A percentile compares a stretch with the other conserved stretches of the same genome.
Evolutionary conservation across 2,113 vertebrate species (phyloP).

Genomic region (Alligator sinensis): DNA sequence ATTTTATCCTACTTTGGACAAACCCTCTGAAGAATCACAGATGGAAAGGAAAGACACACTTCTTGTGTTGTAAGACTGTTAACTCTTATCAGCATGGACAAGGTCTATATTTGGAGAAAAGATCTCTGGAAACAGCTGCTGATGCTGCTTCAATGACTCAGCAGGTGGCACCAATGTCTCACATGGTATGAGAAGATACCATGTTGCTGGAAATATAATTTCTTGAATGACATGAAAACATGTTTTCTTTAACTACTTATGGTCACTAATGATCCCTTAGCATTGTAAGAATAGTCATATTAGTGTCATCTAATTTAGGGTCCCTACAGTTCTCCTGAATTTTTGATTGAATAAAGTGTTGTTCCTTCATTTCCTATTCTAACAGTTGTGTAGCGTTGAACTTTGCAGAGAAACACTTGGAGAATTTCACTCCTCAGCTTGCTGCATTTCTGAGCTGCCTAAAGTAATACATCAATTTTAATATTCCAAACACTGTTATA

Average conservation of each 20-base stretch:
- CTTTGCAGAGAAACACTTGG: not conserved
- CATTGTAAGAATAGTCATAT: not conserved
- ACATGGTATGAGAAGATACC: not conserved
- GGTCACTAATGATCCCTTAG: not conserved
- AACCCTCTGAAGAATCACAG: not conserved
- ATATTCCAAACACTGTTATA: not conserved
- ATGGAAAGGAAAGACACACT: not conserved
- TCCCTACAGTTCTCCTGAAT: not conserved
- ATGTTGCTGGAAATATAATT: not conserved
- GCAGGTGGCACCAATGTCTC: not conserved
- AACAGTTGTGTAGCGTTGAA: not conserved
- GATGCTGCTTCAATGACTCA: not conserved
- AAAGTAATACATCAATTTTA: not conserved
- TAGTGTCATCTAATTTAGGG: not conserved
- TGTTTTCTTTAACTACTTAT: not conserved
- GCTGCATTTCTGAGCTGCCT: not conserved
- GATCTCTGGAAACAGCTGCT: not conserved
- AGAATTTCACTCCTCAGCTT: not conserved
- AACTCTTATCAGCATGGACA: not conserved
- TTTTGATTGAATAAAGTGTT: not conserved
- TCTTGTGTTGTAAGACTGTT: not conserved
- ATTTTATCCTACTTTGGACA: not conserved
- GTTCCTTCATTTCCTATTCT: not conserved
- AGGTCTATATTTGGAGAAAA: not conserved
- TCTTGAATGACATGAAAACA: constrained; percentile 26